Percentiles rank a stretch among this genome's conserved stretches.
Conservation (phyloP, 2,113 vertebrate genomes). For the Sinocyclocheilus rhinocerous region DNA sequence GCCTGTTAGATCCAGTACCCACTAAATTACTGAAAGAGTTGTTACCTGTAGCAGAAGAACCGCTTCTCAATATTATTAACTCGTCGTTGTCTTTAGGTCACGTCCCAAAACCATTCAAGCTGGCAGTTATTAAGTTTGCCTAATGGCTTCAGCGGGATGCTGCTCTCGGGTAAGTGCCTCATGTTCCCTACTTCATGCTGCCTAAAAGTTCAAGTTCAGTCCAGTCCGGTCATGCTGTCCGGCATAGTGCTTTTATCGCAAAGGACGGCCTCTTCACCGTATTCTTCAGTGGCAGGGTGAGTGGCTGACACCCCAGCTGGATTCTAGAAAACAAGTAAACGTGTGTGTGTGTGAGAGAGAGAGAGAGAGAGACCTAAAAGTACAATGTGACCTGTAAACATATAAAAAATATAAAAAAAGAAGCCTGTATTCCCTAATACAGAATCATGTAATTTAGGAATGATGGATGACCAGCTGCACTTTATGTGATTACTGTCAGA, state of each 20-base stretch:
- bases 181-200: not conserved
- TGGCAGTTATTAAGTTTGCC: too few species aligned
- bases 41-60: too few species aligned
- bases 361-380: not conserved
- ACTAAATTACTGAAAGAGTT: too few species aligned
- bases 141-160: not conserved
- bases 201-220: not conserved
- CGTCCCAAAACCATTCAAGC: too few species aligned
- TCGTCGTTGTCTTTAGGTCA: too few species aligned
- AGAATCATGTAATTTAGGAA: slow-evolving; percentile 4
- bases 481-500: slow-evolving; percentile 11
- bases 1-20: too few species aligned
- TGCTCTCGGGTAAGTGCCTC: not conserved
- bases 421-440: not conserved
- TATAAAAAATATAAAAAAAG: not conserved
- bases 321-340: slow-evolving; percentile 36
- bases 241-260: not conserved
- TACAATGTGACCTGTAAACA: too few species aligned
- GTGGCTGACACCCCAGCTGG: too few species aligned
- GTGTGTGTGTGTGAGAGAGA: not conserved
- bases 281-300: not conserved
- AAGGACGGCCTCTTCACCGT: not conserved
- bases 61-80: too few species aligned
- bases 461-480: not conserved
- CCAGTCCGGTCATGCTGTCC: not conserved